Evolutionary conservation across 1,140 invertebrate genomes (phyloP), one percentile per base, ranked within the genome.

Genomic region (Triops cancriformis): DNA sequence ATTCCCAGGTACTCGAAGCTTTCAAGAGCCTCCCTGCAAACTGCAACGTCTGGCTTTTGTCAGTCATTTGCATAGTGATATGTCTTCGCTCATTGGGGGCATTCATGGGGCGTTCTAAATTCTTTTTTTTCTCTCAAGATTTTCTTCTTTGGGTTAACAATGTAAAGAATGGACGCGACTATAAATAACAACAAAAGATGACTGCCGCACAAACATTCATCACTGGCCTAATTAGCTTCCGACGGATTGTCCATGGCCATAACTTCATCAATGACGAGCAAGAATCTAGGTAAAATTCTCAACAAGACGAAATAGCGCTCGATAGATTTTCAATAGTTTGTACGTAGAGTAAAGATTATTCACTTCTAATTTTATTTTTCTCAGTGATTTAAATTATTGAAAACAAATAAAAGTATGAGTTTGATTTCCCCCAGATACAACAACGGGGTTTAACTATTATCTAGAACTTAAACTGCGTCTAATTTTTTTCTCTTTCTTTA

Each of bases 1-100:
- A 64, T 64, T 64, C 51, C 51, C 51, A 64, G 51, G 51, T 64
- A 64, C 51, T 64, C 51, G 51, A 64, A 64, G 51, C 51, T 64
- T 64, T 64, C 51, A 64, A 64, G 51, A 64, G 51, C n/a, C 23
- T 64, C 51, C 51, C 51, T 64, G 51, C 51, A 64, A 37, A 64
- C 51, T 64, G 51, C 51, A 64, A 64, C 51, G 51, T 64, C 51
- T 64, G 51, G 51, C 51, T 64, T 64, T 64, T 23, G 23, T 64
- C 51, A 64, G 51, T 23, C 51, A 64, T 64, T 64, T 64, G 51
- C 51, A 23, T 18, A n/a, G 51, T 23, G 18, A 23, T n/a, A 18
- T 64, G 51, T 64, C 51, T 14, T 64, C 45, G 10, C 51, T 64
- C 23, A 64, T 23, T 23, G 51, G 51, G 31, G 23, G 51, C 51